Evolutionary conservation across 2,888 invertebrate genomes (phyloP).

Genomic region (Opisthograptis luteolata): DNA sequence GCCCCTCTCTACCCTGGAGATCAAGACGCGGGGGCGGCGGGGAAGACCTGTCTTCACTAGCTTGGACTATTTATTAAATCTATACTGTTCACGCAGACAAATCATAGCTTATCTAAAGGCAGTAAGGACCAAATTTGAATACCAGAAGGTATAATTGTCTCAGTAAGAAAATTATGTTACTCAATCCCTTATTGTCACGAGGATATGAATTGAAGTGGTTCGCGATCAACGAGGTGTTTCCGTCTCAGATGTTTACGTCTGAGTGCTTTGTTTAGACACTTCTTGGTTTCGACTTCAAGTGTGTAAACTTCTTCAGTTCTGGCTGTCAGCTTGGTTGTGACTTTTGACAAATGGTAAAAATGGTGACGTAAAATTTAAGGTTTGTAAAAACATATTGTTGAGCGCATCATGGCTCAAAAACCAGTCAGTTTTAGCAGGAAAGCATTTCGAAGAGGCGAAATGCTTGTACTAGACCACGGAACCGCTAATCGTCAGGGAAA

Average conservation of each 20-base stretch:
- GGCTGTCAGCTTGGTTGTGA: constrained; percentile 23
- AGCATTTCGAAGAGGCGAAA: constrained; percentile 19
- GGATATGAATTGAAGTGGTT: constrained; percentile 82
- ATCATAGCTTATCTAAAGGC: constrained; percentile 1
- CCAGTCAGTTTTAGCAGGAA: constrained; percentile 27
- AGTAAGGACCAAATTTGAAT: constrained; percentile 23
- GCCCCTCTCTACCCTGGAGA: constrained; percentile 45
- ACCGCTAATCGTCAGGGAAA: constrained; percentile 13
- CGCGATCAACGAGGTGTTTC: constrained; percentile 81
- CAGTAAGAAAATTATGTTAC: constrained; percentile 77
- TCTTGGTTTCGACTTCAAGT: constrained; percentile 39
- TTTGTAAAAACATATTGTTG: constrained; percentile 25
- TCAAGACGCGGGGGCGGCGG: constrained; percentile 36
- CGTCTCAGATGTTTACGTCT: constrained; percentile 73
- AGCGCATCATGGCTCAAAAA: constrained; percentile 32
- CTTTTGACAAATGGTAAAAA: constrained; percentile 25
- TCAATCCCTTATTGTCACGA: constrained; percentile 80
- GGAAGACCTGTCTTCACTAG: constrained; percentile 49
- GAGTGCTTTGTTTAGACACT: constrained; percentile 52
- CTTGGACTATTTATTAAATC: constrained; percentile 38
- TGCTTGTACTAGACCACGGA: constrained; percentile 21
- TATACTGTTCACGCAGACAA: constrained; percentile 36
- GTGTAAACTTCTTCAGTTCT: constrained; percentile 42
- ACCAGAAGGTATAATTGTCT: constrained; percentile 32
- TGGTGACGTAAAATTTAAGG: constrained; percentile 43